Evolutionary conservation across 2,888 invertebrate species (phyloP), one percentile per base, ranked within the genome.

Genomic region (Temnothorax ravouxi): DNA sequence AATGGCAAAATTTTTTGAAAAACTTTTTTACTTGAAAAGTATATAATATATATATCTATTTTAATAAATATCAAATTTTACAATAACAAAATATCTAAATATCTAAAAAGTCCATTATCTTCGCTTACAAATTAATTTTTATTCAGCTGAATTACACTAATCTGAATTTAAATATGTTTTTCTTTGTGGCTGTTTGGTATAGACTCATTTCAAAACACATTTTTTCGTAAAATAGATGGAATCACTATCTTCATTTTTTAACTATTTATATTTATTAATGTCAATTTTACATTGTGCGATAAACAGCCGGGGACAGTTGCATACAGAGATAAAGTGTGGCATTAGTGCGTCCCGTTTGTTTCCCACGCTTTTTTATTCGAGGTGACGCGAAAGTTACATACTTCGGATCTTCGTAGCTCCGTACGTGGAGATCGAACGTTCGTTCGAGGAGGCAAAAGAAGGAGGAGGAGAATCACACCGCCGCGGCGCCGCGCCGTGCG

Each of bases 351-450:
- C 54, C n/a, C 29, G 38, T 41, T 25, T 13, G 76, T 66, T 77
- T 77, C 41, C 67, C 77, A 67, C 54, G 54, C 66, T 77, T 66
- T 66, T 77, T 77, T 77, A 77, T 77, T 77, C 44, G 67, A 67
- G 54, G 11, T 44, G 44, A 77, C 56, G 77, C 77, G 54, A 77
- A 77, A 77, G 67, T 74, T 61, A 47, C 34, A 54, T 77, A 77
- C 67, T 77, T 77, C 44, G 54, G 69, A 13, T 56, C 77, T 77
- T 67, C 67, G 67, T 77, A 67, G 54, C 41, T 69, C 13, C 54
- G 76, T 77, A 77, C 41, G 76, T 77, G 67, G 67, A 77, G 76
- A 77, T 77, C 54, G 66, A 67, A 66, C 54, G 13, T 67, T 66
- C 54, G 76, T 77, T 66, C 25, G 47, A 50, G 34, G n/a, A 47